Conservation (phyloP, 92 coral and sea anemone species). For the Parazoanthus atlanticus region DNA sequence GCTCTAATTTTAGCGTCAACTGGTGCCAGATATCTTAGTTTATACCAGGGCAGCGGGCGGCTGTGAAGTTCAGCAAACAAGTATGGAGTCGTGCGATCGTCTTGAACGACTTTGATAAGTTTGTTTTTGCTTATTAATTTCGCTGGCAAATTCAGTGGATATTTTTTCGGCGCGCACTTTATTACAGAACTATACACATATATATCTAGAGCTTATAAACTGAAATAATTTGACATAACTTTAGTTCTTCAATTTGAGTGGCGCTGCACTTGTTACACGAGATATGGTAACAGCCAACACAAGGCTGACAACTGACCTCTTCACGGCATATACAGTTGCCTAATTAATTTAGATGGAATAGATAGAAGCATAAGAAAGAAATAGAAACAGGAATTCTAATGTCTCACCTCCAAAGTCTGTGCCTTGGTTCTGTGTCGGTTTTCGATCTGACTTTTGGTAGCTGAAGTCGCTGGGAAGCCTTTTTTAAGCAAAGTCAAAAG, state of each 20-base stretch:
- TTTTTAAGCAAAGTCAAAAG: neutral
- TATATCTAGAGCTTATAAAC: neutral
- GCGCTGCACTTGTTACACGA: neutral
- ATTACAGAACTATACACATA: no score
- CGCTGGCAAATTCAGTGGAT: neutral
- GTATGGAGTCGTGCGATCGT: neutral
- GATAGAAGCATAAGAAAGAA: constrained; percentile 7
- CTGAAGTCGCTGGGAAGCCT: neutral
- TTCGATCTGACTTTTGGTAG: neutral
- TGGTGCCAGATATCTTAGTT: neutral
- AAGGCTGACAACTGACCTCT: neutral
- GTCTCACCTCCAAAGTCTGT: constrained; percentile 29
- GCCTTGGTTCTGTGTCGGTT: constrained; percentile 11
- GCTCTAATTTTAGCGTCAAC: neutral
- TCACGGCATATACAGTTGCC: constrained; percentile 4
- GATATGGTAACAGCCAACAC: neutral
- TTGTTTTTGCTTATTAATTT: neutral
- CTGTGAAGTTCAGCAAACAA: neutral
- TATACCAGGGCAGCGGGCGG: constrained; percentile 2
- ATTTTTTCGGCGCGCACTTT: neutral
- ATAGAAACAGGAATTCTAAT: neutral
- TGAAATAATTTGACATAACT: neutral
- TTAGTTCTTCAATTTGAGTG: neutral
- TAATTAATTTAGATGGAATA: constrained; percentile 28
- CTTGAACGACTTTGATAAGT: neutral